A percentile compares a stretch with the other conserved stretches of the same genome.
phyloP scores from a whole-genome alignment of 2,888 invertebrate species.

The Allacma fusca region DNA sequence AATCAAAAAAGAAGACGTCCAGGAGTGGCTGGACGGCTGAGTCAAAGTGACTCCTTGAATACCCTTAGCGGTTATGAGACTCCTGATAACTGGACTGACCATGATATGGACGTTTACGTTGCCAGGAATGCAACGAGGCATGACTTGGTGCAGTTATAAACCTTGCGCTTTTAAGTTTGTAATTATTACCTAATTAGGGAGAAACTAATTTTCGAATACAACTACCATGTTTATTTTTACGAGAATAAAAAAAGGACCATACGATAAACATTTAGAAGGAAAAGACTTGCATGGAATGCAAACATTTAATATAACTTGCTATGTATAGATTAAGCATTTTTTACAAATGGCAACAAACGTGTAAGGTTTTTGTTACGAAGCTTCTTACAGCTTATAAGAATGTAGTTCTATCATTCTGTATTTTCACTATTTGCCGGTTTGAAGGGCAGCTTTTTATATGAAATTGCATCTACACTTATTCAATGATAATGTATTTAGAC shows the following conservation, averaged over 20 bases:
- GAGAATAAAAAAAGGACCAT: slow-evolving; percentile 19
- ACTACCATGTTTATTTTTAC: no score
- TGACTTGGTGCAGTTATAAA: slow-evolving; percentile 73
- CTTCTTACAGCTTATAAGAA: no score
- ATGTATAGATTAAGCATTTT: no score
- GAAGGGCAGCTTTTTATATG: no score
- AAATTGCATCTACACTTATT: no score
- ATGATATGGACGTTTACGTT: slow-evolving; percentile 95
- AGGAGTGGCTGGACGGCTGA: slow-evolving; percentile 50
- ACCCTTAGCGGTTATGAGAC: slow-evolving; percentile 76
- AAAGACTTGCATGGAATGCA: not conserved
- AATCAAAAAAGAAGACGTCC: slow-evolving; percentile 53
- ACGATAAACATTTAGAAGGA: not conserved
- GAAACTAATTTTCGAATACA: no score
- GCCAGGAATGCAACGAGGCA: slow-evolving; percentile 78
- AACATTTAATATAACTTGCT: no score
- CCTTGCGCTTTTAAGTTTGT: not conserved
- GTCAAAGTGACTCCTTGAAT: slow-evolving; percentile 60
- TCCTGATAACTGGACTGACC: slow-evolving; percentile 89
- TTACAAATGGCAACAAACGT: no score
- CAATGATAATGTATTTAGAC: no score
- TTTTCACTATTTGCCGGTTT: no score
- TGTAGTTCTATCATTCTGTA: no score
- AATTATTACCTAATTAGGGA: not conserved
- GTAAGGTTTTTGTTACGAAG: no score